Conservation (phyloP, 2,797 vertebrate genomes). For the Sebastes kiyomatsui region DNA sequence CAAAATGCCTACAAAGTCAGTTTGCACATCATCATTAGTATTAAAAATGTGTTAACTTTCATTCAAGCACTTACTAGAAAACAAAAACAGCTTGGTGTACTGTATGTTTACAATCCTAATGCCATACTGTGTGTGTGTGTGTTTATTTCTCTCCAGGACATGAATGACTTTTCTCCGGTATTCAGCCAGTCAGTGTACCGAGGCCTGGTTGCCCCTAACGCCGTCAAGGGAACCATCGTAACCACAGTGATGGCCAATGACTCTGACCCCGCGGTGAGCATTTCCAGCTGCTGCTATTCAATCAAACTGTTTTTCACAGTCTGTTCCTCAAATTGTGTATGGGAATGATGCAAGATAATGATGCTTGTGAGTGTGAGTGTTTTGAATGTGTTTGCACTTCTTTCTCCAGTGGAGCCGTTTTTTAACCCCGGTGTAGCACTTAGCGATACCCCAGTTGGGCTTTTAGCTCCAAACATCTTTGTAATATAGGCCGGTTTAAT, state of each 20-base stretch:
- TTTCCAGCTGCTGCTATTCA: constrained; percentile 47
- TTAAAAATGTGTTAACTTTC: neutral
- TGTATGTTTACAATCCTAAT: constrained; percentile 10
- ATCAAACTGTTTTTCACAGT: constrained; percentile 43
- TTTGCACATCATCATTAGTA: neutral
- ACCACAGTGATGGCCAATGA: constrained; percentile 90
- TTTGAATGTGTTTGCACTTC: constrained; percentile 5
- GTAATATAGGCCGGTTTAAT: constrained; percentile 10
- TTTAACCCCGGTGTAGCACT: neutral
- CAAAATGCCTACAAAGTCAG: neutral
- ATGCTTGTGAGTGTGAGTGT: neutral
- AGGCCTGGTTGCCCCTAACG: constrained; percentile 96
- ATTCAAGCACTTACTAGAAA: neutral
- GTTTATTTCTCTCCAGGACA: constrained; percentile 86
- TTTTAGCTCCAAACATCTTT: constrained; percentile 32
- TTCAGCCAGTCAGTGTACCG: constrained; percentile 90
- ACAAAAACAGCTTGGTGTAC: neutral
- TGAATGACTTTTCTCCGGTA: constrained; percentile 95
- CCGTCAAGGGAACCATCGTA: constrained; percentile 92
- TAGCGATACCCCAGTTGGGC: neutral
- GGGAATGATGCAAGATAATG: constrained; percentile 38
- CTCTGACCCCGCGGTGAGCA: constrained; percentile 91
- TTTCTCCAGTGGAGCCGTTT: neutral
- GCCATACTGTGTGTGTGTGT: neutral
- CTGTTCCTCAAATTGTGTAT: constrained; percentile 22